phyloP scores from a whole-genome alignment of 2,113 vertebrate genomes.

The Panurus biarmicus region DNA sequence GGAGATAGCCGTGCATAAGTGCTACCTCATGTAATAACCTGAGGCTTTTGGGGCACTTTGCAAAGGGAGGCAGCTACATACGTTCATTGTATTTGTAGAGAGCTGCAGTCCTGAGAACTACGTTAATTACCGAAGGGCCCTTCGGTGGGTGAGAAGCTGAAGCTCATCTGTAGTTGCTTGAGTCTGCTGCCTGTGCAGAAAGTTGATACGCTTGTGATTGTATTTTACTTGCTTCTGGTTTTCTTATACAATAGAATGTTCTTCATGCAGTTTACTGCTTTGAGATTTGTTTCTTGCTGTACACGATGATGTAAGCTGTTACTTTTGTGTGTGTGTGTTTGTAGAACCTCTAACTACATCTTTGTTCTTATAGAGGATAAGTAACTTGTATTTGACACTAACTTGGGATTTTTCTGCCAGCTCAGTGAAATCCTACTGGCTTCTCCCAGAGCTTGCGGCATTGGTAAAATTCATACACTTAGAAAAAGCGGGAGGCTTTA shows the following conservation, averaged over 20 bases:
- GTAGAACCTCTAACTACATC: not conserved
- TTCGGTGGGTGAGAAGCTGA: not conserved
- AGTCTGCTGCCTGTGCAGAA: not conserved
- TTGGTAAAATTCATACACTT: not conserved
- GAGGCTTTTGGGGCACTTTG: not conserved
- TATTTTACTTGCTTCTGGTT: not conserved
- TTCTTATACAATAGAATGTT: not conserved
- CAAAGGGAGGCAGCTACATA: not conserved
- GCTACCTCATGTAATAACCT: not conserved
- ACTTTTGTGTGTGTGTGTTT: not conserved
- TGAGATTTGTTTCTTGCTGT: not conserved
- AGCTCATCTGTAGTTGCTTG: not conserved
- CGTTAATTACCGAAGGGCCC: not conserved
- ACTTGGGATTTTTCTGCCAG: not conserved
- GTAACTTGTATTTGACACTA: not conserved
- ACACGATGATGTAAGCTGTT: fast-evolving
- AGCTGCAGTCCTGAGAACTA: not conserved
- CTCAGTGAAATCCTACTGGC: not conserved
- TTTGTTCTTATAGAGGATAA: not conserved
- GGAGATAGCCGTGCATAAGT: fast-evolving
- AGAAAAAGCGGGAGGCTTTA: not conserved
- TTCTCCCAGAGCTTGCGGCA: not conserved
- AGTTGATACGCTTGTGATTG: not conserved
- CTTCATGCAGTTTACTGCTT: not conserved
- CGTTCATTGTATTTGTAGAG: fast-evolving